A percentile compares a stretch with the other conserved stretches of the same genome.
phyloP scores from a whole-genome alignment of 2,888 invertebrate genomes.

The Coenonympha arcania region DNA sequence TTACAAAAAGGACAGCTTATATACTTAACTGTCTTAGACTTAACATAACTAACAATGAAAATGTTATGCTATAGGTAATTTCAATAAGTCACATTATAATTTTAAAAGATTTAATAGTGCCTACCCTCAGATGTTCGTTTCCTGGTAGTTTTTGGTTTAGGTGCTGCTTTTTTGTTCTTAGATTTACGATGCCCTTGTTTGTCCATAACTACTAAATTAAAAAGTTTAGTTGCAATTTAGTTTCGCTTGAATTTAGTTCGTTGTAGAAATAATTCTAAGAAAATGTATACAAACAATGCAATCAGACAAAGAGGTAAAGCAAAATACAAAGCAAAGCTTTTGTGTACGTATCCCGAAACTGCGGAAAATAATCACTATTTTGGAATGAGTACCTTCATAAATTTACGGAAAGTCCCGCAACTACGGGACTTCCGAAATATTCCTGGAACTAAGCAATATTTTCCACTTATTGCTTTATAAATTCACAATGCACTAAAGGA shows the following conservation, averaged over 20 bases:
- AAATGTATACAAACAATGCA: neutral
- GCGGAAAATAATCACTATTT: neutral
- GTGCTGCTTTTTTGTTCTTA: slow-evolving; percentile 51
- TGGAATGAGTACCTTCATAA: slow-evolving; percentile 5
- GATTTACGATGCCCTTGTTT: slow-evolving; percentile 45
- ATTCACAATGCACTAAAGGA: no score
- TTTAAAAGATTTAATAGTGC: neutral
- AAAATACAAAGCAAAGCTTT: neutral
- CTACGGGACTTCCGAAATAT: slow-evolving; percentile 25
- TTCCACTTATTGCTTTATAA: slow-evolving; percentile 6
- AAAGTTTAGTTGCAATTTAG: neutral
- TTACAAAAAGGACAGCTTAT: no score
- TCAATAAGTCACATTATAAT: neutral
- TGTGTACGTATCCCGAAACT: neutral
- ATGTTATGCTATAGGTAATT: neutral
- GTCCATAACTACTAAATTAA: slow-evolving; percentile 44
- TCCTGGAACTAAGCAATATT: neutral
- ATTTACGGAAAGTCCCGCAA: slow-evolving; percentile 19
- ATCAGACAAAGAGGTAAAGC: neutral
- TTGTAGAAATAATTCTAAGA: neutral
- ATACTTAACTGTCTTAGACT: no score
- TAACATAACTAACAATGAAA: neutral
- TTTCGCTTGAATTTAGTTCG: neutral
- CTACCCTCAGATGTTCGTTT: slow-evolving; percentile 58
- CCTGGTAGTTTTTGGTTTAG: slow-evolving; percentile 51